Evolutionary conservation across 2,888 invertebrate species (phyloP).

Genomic region (Drosophila nr. medialis): DNA sequence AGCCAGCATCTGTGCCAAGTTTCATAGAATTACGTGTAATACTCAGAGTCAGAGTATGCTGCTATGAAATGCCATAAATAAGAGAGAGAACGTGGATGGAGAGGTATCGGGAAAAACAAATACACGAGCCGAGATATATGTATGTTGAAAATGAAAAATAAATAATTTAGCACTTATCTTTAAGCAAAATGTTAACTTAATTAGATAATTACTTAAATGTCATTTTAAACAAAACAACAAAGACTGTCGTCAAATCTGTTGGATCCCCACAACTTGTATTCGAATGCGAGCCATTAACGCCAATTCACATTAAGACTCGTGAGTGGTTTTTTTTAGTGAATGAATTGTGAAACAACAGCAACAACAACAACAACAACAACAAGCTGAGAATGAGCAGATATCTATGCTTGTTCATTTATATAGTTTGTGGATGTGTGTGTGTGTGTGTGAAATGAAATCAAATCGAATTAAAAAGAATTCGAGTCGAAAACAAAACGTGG

Average conservation of each 20-base stretch:
- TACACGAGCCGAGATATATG: neutral
- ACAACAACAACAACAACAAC: conserved; percentile 9
- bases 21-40: neutral
- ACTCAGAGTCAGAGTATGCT: neutral
- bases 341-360: conserved; percentile 36
- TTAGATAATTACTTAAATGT: conserved; percentile 80
- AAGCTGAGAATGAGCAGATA: conserved; percentile 11
- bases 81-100: conserved; percentile 2
- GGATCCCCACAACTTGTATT: conserved; percentile 16
- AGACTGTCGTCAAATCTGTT: conserved; percentile 54
- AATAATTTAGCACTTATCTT: conserved; percentile 77
- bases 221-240: conserved; percentile 69
- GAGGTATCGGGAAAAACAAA: conserved; percentile 15
- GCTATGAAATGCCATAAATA: neutral
- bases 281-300: conserved; percentile 45
- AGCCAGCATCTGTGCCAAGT: neutral
- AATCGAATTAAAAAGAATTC: conserved; percentile 49
- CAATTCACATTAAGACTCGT: conserved; percentile 17
- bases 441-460: conserved; percentile 40
- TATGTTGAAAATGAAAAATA: conserved; percentile 54
- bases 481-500: conserved; percentile 64
- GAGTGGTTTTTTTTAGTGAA: conserved; percentile 52
- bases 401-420: conserved; percentile 11
- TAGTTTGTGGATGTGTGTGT: neutral
- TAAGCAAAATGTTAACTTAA: conserved; percentile 81